Conservation (phyloP, 2,888 invertebrate genomes). For the Tenthredo scrophulariae region DNA sequence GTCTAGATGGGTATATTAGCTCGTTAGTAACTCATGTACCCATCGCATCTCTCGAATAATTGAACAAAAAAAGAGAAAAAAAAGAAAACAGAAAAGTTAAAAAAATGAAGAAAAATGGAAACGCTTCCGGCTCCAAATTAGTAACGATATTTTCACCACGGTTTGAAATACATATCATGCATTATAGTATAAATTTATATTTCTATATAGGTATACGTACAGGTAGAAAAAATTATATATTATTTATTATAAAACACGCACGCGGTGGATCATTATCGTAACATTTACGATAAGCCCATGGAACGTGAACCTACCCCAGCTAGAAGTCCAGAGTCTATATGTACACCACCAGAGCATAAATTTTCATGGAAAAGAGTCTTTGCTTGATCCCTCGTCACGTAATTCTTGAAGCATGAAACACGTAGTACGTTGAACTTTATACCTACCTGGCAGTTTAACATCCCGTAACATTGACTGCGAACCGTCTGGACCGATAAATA, state of each 20-base stretch:
- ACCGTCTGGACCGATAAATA: neutral
- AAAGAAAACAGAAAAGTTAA: neutral
- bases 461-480: neutral
- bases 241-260: neutral
- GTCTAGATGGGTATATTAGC: neutral
- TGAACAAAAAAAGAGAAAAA: neutral
- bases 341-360: neutral
- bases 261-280: constrained; percentile 11
- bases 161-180: neutral
- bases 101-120: neutral
- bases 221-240: neutral
- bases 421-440: constrained; percentile 29
- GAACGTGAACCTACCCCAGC: neutral
- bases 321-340: neutral
- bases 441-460: neutral
- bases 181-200: neutral
- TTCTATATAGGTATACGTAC: neutral
- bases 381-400: constrained; percentile 35
- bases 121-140: neutral
- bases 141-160: neutral
- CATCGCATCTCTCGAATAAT: neutral
- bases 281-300: constrained; percentile 18
- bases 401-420: constrained; percentile 16
- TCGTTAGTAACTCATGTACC: neutral
- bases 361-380: constrained; percentile 21